phyloP scores from a whole-genome alignment of 2,113 vertebrate genomes.

The Eudyptes chrysolophus region DNA sequence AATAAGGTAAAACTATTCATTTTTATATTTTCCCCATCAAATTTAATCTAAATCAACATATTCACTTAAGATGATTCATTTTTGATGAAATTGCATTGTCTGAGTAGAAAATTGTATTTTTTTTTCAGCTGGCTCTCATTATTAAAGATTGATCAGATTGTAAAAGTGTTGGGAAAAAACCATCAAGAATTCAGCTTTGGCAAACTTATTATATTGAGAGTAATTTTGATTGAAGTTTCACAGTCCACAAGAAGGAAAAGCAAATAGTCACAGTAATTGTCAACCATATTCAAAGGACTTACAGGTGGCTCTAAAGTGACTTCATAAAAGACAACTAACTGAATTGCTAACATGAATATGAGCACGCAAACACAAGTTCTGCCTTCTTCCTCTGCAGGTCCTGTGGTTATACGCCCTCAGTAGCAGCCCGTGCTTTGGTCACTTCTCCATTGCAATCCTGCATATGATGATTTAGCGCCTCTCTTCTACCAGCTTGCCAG shows the following conservation, averaged over 20 bases:
- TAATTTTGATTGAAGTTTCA: conserved; percentile 42
- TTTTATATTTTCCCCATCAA: conserved; percentile 45
- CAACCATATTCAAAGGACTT: neutral
- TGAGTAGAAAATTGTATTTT: neutral
- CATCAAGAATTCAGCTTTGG: conserved; percentile 5
- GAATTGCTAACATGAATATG: accelerated
- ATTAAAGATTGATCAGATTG: conserved; percentile 45
- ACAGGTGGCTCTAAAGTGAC: neutral
- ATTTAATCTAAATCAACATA: conserved; percentile 53
- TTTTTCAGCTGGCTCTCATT: conserved; percentile 8
- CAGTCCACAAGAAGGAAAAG: neutral
- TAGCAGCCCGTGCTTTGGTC: neutral
- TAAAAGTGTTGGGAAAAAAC: neutral
- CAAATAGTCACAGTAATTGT: conserved; percentile 17
- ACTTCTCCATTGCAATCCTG: neutral
- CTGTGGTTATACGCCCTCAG: neutral
- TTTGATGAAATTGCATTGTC: conserved; percentile 36
- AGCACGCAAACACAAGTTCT: neutral
- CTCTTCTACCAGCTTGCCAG: neutral
- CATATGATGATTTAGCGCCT: neutral
- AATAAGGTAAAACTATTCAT: conserved; percentile 34
- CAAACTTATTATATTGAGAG: neutral
- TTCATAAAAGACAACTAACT: neutral
- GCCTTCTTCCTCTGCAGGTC: neutral
- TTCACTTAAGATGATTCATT: conserved; percentile 27